Evolutionary conservation across 2,888 invertebrate genomes (phyloP).

Genomic region (Uropetala carovei): DNA sequence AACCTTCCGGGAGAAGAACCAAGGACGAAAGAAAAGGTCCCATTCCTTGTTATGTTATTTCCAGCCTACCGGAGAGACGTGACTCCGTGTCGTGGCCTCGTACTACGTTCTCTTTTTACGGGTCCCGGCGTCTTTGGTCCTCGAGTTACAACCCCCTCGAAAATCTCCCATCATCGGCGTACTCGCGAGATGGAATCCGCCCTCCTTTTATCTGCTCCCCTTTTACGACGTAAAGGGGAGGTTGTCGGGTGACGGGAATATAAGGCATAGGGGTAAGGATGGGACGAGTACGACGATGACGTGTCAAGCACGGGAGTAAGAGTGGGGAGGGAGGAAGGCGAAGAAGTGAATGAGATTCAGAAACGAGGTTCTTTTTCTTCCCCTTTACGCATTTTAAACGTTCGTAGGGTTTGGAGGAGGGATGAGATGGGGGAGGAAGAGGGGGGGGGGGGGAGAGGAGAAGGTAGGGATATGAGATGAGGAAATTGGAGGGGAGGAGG

Average conservation of each 20-base stretch:
- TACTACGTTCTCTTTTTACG: not conserved
- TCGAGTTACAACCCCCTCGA: not conserved
- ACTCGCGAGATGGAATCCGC: not conserved
- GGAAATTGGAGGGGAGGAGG: not conserved
- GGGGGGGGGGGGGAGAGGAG: too few species aligned
- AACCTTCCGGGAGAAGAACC: not conserved
- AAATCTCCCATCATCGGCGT: not conserved
- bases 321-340: too few species aligned
- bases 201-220: not conserved
- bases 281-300: not conserved
- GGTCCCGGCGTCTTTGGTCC: not conserved
- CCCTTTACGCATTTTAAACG: constrained; percentile 16
- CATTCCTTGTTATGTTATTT: not conserved
- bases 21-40: not conserved
- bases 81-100: not conserved
- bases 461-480: not conserved
- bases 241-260: not conserved
- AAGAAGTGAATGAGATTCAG: constrained; percentile 21
- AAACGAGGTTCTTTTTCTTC: constrained; percentile 16
- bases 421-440: not conserved
- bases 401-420: not conserved
- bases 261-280: not conserved
- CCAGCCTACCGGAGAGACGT: not conserved
- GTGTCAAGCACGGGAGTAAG: not conserved
- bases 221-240: not conserved